Evolutionary conservation across 2,113 vertebrate genomes (phyloP), one percentile per base, ranked within the genome.

Genomic region (Arothron firmamentum): DNA sequence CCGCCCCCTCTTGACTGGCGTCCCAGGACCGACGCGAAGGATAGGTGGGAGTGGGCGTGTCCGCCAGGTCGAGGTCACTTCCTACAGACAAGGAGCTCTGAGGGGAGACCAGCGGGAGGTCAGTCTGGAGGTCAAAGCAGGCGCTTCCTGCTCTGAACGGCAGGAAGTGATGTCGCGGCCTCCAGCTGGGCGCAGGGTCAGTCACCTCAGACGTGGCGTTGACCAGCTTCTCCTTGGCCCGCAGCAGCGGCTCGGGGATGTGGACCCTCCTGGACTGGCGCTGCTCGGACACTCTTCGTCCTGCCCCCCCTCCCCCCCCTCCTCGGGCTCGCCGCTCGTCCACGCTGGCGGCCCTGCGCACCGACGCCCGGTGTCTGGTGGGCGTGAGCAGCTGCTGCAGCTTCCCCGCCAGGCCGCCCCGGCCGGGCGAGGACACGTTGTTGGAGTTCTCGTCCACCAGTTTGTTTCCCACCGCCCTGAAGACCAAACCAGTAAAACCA

Each of bases 341-440:
- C 70, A 89, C 52, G 9, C 86, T 87, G 23, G 81, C 83, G 13
- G 83, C 56, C 0, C 84, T 71, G 0, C 92, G 69, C 6, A 87
- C 75, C 0, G 86, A 79, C 48, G 78, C 52, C n/a, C 90, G 20
- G 74, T 89, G 78, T 34, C 88, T 82, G 20, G 90, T 92, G 0
- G 95, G 94, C 0, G 94, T 94, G 19, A 96, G 92, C 15, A 97
- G 90, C 84, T 94, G 94, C 75, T 97, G 95, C 1, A 96, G 90
- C 41, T 93, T 94, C 25, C 90, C 92, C 0, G 94, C 91, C 76
- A 96, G 85, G 0, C 92, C 90, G 12, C 91, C 90, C 12, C 88
- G 89, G 68, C 45, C 90, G 3, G 51, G 92, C 45, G 61, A 87
- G 0, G 88, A 78, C 16, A 90, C 74, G 41, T 87, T 82, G 83